A percentile compares a stretch with the other conserved stretches of the same genome.
These are phyloP conservation scores for Heterodera filipjevi DNA, from an alignment of 2,888 invertebrate species.

Conservation along the genomic window DNA sequence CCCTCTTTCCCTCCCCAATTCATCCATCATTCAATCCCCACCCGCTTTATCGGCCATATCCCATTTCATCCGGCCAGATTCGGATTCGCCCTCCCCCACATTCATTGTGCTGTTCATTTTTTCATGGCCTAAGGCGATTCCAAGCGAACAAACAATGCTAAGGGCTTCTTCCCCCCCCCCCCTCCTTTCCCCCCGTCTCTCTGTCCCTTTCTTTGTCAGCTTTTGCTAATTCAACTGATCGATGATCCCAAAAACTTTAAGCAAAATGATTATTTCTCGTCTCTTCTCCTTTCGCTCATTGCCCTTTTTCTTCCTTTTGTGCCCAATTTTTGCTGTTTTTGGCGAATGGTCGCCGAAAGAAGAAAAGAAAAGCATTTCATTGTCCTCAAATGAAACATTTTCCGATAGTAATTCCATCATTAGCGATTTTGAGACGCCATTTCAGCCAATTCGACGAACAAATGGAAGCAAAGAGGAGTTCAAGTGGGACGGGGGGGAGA, in stretches of 20 bases:
- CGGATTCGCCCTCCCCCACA: neutral
- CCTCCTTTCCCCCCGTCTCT: neutral
- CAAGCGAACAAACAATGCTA: neutral
- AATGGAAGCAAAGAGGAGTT: conserved; percentile 2
- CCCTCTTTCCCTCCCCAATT: neutral
- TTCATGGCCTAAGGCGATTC: conserved; percentile 7
- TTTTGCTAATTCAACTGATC: too few species aligned
- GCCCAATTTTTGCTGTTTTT: neutral
- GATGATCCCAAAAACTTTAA: neutral
- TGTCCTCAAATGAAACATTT: neutral
- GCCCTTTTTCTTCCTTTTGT: neutral
- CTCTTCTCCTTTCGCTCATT: neutral
- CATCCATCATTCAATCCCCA: neutral
- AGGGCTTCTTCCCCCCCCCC: neutral
- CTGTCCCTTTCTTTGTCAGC: neutral
- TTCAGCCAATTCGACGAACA: neutral
- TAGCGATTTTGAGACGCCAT: neutral
- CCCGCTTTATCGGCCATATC: neutral
- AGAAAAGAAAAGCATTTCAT: neutral
- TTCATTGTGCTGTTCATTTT: neutral
- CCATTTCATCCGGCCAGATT: conserved; percentile 12
- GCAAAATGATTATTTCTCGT: neutral
- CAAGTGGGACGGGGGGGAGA: neutral
- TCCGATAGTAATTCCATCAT: neutral
- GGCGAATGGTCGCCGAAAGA: neutral